Evolutionary conservation across 2,888 invertebrate genomes (phyloP).

Genomic region (Drosophila pegasa): DNA sequence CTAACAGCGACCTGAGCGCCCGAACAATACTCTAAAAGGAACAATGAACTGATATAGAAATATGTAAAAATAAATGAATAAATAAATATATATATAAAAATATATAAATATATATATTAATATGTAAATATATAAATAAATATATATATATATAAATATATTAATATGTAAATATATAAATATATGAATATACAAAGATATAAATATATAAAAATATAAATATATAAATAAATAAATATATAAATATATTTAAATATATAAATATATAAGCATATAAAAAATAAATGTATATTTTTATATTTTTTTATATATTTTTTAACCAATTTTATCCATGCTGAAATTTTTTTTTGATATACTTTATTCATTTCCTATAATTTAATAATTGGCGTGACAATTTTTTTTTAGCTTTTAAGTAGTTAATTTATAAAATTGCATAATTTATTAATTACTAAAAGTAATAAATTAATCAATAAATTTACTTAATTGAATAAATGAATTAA

Average conservation of each 20-base stretch:
- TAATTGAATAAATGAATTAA: too few relatives aligned
- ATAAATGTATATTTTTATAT: neutral
- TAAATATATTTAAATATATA: neutral
- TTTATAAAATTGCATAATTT: too few relatives aligned
- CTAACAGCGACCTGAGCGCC: neutral
- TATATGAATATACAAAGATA: neutral
- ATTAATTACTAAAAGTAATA: too few relatives aligned
- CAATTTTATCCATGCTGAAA: too few relatives aligned
- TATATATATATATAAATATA: neutral
- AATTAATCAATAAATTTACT: too few relatives aligned
- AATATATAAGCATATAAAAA: neutral
- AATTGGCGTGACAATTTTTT: too few relatives aligned
- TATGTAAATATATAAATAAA: neutral
- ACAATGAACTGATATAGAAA: neutral
- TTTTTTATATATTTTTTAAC: neutral
- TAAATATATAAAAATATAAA: too few relatives aligned
- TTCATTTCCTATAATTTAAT: too few relatives aligned
- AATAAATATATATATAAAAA: neutral
- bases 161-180: neutral
- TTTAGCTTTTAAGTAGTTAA: too few relatives aligned
- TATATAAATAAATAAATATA: neutral
- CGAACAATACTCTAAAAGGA: constrained; percentile 1
- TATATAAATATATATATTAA: neutral
- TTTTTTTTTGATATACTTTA: too few relatives aligned
- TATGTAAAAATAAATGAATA: neutral